A percentile compares a stretch with the other conserved stretches of the same genome.
These are phyloP conservation scores for Porites evermanni DNA, from an alignment of 92 coral and sea anemone species.

Conservation along the genomic window DNA sequence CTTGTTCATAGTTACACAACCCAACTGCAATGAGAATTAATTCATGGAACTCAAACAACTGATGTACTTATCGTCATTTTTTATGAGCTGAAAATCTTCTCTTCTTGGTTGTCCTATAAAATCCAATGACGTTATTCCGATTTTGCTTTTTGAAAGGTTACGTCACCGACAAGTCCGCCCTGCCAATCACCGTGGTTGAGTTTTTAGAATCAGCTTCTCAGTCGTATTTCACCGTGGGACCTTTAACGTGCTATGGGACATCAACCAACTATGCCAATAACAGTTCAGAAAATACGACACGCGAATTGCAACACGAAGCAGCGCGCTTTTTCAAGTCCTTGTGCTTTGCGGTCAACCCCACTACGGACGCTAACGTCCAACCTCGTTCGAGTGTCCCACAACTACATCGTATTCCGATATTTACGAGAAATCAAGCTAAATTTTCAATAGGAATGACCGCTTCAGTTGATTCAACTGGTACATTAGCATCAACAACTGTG, in stretches of 20 bases:
- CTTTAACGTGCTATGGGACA: slow-evolving; percentile 87
- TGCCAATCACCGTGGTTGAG: slow-evolving; percentile 77
- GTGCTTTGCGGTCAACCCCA: slow-evolving; percentile 12
- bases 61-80: no score
- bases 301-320: background rate
- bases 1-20: no score
- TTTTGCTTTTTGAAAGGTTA: slow-evolving; percentile 63
- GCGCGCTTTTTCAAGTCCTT: slow-evolving; percentile 17
- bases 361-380: background rate
- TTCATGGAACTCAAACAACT: no score
- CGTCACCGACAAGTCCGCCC: slow-evolving; percentile 70
- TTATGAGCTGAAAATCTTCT: no score
- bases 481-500: background rate
- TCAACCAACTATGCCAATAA: background rate
- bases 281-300: background rate
- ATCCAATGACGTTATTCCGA: no score
- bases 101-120: no score
- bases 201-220: slow-evolving; percentile 60
- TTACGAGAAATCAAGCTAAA: background rate
- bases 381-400: background rate
- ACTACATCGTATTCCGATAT: background rate
- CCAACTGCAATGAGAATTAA: no score
- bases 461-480: background rate
- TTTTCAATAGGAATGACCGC: background rate
- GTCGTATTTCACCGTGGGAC: slow-evolving; percentile 87